phyloP scores from a whole-genome alignment of 2,113 vertebrate genomes.

The Pampusana beccarii region DNA sequence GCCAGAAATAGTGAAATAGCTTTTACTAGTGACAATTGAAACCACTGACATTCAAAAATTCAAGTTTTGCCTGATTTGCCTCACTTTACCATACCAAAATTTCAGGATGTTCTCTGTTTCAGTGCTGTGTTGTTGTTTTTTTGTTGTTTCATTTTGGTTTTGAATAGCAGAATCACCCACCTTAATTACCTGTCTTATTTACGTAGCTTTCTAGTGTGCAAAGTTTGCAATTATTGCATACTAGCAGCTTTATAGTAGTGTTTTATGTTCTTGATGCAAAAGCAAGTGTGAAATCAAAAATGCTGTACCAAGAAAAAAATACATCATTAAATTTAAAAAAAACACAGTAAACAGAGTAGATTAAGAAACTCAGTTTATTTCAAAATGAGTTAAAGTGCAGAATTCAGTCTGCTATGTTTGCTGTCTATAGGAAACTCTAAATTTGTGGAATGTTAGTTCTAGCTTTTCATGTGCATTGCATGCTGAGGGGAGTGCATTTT shows the following conservation, averaged over 20 bases:
- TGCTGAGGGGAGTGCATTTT: background rate
- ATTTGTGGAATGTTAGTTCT: background rate
- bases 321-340: background rate
- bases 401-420: background rate
- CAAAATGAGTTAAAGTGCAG: background rate
- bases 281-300: background rate
- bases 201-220: background rate
- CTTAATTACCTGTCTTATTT: background rate
- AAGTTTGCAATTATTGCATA: background rate
- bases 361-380: background rate
- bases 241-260: background rate
- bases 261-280: background rate
- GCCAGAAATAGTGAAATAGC: background rate
- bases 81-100: background rate
- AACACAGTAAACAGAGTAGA: background rate
- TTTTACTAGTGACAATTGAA: background rate
- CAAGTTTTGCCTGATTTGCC: background rate
- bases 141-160: background rate
- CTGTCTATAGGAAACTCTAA: background rate
- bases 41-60: background rate
- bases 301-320: background rate
- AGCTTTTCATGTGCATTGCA: background rate
- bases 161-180: background rate
- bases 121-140: background rate
- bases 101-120: background rate